Conservation (phyloP, 2,113 vertebrate genomes). For the Cyanoramphus novaezelandiae region DNA sequence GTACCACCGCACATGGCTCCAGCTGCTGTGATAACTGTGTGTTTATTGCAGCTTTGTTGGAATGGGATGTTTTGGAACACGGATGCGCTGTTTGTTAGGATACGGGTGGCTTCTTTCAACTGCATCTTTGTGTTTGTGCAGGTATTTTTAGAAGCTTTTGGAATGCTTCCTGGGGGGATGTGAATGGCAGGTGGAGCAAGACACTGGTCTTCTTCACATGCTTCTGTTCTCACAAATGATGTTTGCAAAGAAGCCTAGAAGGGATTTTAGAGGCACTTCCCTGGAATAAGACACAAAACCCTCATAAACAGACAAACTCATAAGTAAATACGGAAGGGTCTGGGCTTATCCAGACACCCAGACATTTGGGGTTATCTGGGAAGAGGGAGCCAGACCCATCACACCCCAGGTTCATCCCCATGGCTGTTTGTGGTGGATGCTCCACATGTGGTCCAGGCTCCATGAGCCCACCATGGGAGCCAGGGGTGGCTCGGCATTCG, state of each 20-base stretch:
- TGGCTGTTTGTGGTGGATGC: accelerated
- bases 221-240: neutral
- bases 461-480: neutral
- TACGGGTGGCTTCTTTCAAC: neutral
- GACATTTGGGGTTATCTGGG: neutral
- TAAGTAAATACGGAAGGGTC: neutral
- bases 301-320: accelerated
- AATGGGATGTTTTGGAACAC: neutral
- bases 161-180: neutral
- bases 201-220: accelerated
- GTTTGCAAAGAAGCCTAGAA: neutral
- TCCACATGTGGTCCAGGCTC: accelerated
- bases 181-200: accelerated
- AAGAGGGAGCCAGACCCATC: neutral
- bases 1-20: accelerated
- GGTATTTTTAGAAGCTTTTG: neutral
- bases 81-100: neutral
- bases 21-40: neutral
- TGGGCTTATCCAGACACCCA: neutral
- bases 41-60: neutral
- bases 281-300: neutral
- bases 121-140: neutral
- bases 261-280: neutral
- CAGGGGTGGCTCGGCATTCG: neutral
- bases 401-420: neutral